These are phyloP conservation scores for Corythoichthys haematopterus DNA, from an alignment of 2,113 vertebrate genomes.

Conservation along the genomic window DNA sequence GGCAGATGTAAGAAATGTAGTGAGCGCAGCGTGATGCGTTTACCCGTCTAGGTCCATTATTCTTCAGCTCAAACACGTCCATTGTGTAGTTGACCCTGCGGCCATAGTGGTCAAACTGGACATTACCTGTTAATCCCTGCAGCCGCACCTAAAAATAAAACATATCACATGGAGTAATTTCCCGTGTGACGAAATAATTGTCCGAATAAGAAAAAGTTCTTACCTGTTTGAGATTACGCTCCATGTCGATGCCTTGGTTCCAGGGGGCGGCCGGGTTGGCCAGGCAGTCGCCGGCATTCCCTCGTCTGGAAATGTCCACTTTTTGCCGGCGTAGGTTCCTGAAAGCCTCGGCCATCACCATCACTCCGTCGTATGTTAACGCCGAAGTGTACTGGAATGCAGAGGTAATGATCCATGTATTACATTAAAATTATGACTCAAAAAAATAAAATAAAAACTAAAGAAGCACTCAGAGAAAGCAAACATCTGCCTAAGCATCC, in stretches of 20 bases:
- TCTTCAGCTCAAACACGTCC: slow-evolving; percentile 98
- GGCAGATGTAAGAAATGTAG: neutral
- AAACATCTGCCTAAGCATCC: neutral
- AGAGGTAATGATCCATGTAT: neutral
- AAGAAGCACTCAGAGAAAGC: neutral
- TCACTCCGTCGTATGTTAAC: slow-evolving; percentile 93
- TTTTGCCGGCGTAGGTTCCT: slow-evolving; percentile 91
- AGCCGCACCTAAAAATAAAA: slow-evolving; percentile 82
- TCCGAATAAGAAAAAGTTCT: neutral
- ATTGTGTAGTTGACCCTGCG: slow-evolving; percentile 97
- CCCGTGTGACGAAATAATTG: neutral
- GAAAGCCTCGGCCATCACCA: slow-evolving; percentile 99
- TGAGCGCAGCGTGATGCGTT: slow-evolving; percentile 26
- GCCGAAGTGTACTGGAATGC: slow-evolving; percentile 90
- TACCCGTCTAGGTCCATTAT: slow-evolving; percentile 90
- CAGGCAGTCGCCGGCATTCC: slow-evolving; percentile 94
- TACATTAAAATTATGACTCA: neutral
- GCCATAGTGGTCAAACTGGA: slow-evolving; percentile 97
- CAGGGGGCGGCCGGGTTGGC: slow-evolving; percentile 96
- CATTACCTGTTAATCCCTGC: slow-evolving; percentile 96
- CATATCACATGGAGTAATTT: neutral
- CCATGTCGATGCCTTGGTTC: slow-evolving; percentile 84
- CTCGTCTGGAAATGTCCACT: slow-evolving; percentile 93
- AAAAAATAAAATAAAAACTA: neutral
- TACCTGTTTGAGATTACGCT: slow-evolving; percentile 61